Evolutionary conservation across 1,140 invertebrate genomes (phyloP), one percentile per base, ranked within the genome.

Genomic region (Chelonus insularis): DNA sequence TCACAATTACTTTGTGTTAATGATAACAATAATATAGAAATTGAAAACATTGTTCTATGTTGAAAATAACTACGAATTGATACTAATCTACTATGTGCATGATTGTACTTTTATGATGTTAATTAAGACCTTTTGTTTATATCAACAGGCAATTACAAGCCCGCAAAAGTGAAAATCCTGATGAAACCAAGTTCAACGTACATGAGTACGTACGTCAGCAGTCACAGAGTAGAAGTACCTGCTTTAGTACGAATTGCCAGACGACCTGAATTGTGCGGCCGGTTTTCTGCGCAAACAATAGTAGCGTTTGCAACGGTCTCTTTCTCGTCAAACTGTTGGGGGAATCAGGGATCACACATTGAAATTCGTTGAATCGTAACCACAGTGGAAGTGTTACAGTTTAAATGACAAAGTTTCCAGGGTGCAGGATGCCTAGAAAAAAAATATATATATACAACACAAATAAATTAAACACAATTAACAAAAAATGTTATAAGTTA

Each of bases 191-290:
- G 70, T 89, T 89, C 78, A 88, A 87, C 70, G 87, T 89, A 56
- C 86, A 88, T 73, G 86, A 89, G 66, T 88, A 87, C 72, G 85
- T 88, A 18, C 80, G 83, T 66, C 85, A 88, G 70, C 85, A 88
- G 74, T 82, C 85, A 51, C 83, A 86, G 77, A 70, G 79, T 72
- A 78, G 79, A 72, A 78, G 66, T 67, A 75, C 76, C 37, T 84
- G 83, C 71, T 78, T 81, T 62, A 70, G 59, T 60, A 68, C 75
- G 29, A 76, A 68, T 66, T 80, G 79, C 55, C 65, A 79, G 65
- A 75, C 77, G 62, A 78, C 72, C 57, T 80, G 75, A 81, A 55
- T 20, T 18, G n/a, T 12, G 18, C 21, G 47, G 18, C 9, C 14
- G 29, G 16, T 32, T 29, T 36, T 43, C 29, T 18, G n/a, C 25